Evolutionary conservation across 2,888 invertebrate species (phyloP).

Genomic region (Timema podura): DNA sequence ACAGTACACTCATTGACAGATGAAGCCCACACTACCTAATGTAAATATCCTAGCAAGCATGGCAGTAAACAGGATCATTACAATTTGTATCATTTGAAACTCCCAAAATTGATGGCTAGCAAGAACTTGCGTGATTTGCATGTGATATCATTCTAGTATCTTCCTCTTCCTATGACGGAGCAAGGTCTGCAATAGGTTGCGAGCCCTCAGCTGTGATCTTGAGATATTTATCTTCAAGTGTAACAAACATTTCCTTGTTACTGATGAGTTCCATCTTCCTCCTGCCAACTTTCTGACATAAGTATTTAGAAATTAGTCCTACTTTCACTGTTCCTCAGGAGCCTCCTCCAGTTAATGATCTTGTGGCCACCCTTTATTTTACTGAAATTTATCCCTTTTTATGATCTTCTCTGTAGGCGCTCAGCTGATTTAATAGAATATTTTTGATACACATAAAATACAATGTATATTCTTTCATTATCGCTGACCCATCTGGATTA

Average conservation of each 20-base stretch:
- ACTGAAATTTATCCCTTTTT: neutral
- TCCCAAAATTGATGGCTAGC: neutral
- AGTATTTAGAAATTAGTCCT: neutral
- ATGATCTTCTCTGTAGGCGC: neutral
- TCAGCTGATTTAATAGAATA: neutral
- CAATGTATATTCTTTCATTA: neutral
- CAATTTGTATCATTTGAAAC: conserved; percentile 2
- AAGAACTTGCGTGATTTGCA: neutral
- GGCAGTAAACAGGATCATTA: no score
- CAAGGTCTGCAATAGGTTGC: neutral
- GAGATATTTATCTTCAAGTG: neutral
- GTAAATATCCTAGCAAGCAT: no score
- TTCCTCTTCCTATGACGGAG: neutral
- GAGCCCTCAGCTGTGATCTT: conserved; percentile 4
- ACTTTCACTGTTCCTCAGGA: neutral
- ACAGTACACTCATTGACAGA: no score
- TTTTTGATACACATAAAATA: neutral
- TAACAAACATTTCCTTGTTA: conserved; percentile 12
- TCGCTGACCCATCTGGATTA: neutral
- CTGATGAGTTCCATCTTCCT: neutral
- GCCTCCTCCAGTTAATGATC: conserved; percentile 5
- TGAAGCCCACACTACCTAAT: no score
- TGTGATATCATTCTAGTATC: neutral
- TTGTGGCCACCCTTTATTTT: neutral
- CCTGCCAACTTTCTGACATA: neutral